Conservation (phyloP, 2,113 vertebrate genomes). For the Typhlomys cinereus region DNA sequence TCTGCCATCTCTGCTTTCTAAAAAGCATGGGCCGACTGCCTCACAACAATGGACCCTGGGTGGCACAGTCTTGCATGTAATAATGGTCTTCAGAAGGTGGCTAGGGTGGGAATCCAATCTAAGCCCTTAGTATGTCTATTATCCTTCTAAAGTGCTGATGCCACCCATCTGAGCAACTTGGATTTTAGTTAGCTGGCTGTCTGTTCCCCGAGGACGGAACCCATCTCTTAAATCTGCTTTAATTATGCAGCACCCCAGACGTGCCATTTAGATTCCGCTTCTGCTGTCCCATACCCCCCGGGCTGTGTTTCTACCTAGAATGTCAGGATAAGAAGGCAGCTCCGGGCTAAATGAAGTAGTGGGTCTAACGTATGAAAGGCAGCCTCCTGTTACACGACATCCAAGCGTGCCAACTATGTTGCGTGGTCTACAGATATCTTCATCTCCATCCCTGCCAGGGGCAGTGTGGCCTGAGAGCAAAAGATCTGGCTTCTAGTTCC, state of each 20-base stretch:
- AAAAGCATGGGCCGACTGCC: not conserved
- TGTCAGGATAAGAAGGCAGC: not conserved
- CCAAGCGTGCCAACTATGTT: not conserved
- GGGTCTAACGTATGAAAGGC: not conserved
- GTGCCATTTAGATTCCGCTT: not conserved
- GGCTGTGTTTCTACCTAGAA: not conserved
- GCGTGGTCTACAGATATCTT: not conserved
- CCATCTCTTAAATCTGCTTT: slow-evolving; percentile 30
- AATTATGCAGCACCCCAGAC: slow-evolving; percentile 46
- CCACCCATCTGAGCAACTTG: not conserved
- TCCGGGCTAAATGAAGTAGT: not conserved
- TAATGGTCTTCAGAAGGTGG: not conserved
- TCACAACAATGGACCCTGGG: not conserved
- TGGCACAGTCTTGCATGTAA: not conserved
- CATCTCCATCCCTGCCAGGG: not conserved
- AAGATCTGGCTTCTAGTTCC: not conserved
- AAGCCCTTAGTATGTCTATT: not conserved
- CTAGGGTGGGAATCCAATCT: not conserved
- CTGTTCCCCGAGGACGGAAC: not conserved
- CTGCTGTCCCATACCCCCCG: not conserved
- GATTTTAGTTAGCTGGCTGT: slow-evolving; percentile 27
- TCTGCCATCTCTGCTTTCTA: not conserved
- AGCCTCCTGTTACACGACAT: not conserved
- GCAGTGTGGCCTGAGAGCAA: not conserved
- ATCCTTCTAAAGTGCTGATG: not conserved